phyloP scores from a whole-genome alignment of 2,888 invertebrate genomes.

The Hypselothyrea guttata region DNA sequence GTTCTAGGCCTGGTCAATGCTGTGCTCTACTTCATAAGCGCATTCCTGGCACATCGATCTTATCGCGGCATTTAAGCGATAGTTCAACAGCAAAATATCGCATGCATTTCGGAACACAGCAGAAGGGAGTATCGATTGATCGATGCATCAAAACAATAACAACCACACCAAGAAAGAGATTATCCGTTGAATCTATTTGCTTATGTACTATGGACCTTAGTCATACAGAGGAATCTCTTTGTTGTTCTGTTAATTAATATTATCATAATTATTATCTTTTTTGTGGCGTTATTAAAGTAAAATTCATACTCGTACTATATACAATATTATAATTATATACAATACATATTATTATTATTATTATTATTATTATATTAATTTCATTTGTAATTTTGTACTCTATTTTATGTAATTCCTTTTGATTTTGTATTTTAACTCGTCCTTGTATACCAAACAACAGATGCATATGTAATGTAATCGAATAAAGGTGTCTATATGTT shows the following conservation, averaged over 20 bases:
- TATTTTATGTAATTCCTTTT: conserved; percentile 3
- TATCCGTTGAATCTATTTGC: conserved; percentile 14
- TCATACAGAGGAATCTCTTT: conserved; percentile 52
- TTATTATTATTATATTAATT: conserved; percentile 17
- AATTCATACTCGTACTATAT: not conserved
- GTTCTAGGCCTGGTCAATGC: conserved; percentile 89
- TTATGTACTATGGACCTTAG: too few species aligned
- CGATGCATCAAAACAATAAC: conserved; percentile 6
- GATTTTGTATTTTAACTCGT: conserved; percentile 24
- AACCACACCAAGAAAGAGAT: conserved; percentile 13
- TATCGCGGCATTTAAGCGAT: conserved; percentile 87
- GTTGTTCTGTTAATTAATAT: conserved; percentile 49
- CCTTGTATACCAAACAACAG: conserved; percentile 55
- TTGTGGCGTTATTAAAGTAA: too few species aligned
- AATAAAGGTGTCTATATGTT: conserved; percentile 65
- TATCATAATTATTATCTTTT: conserved; percentile 2
- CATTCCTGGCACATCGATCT: conserved; percentile 89
- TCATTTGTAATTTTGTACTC: conserved; percentile 2
- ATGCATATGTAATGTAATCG: conserved; percentile 53
- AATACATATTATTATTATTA: too few species aligned
- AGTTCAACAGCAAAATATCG: conserved; percentile 7
- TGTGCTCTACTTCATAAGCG: conserved; percentile 88
- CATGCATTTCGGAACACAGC: conserved; percentile 28
- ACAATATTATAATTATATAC: too few species aligned
- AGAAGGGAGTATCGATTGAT: conserved; percentile 3